Conservation (phyloP, 2,888 invertebrate species). For the Muschampia plurimacula region DNA sequence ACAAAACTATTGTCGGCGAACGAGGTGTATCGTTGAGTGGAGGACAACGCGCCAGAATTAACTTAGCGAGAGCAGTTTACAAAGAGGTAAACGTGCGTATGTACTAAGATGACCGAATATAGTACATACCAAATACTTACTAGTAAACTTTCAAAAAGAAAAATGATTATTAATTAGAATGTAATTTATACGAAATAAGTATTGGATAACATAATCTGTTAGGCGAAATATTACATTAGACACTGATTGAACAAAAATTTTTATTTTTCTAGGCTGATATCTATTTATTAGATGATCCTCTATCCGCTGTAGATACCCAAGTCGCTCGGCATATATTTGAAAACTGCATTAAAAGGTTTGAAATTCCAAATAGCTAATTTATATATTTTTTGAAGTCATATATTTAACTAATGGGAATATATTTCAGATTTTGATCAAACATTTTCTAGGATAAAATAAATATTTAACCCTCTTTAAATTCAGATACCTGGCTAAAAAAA, state of each 20-base stretch:
- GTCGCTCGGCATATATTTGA: slow-evolving; percentile 90
- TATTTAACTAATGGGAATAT: background rate
- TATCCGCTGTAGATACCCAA: slow-evolving; percentile 90
- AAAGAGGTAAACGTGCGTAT: slow-evolving; percentile 67
- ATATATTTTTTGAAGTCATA: too few species aligned
- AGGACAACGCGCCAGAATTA: slow-evolving; percentile 90
- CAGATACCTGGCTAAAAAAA: slow-evolving; percentile 87
- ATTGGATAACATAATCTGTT: too few species aligned
- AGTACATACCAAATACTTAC: background rate
- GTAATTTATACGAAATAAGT: too few species aligned
- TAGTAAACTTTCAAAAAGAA: background rate
- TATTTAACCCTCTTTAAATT: background rate
- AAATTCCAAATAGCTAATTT: background rate
- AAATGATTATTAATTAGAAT: background rate
- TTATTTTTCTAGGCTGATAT: slow-evolving; percentile 86
- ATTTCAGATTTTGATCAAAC: too few species aligned
- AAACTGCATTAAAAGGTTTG: slow-evolving; percentile 84
- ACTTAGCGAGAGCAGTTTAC: slow-evolving; percentile 88
- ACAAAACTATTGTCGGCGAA: slow-evolving; percentile 94
- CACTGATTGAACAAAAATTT: background rate
- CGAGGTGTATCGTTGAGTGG: slow-evolving; percentile 93
- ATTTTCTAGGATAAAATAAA: background rate
- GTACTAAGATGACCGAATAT: background rate
- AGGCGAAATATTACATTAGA: background rate
- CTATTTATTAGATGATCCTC: slow-evolving; percentile 90